Evolutionary conservation across 2,888 invertebrate species (phyloP).

Genomic region (Aphidius colemani): DNA sequence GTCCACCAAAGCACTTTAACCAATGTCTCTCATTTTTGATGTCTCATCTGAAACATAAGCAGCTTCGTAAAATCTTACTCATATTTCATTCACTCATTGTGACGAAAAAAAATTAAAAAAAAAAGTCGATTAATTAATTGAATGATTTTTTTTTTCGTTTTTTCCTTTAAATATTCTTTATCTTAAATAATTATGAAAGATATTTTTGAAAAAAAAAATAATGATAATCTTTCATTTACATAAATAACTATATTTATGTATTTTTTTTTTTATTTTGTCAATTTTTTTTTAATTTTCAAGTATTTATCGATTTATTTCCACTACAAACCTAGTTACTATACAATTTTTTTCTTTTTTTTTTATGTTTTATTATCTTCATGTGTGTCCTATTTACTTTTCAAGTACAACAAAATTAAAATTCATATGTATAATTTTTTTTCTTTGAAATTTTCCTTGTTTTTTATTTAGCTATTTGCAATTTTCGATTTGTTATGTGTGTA

Average conservation of each 20-base stretch:
- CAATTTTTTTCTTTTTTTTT: constrained; percentile 41
- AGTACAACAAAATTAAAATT: constrained; percentile 45
- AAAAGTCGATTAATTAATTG: constrained; percentile 13
- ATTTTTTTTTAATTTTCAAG: constrained; percentile 32
- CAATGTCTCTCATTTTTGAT: constrained; percentile 45
- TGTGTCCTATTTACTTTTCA: constrained; percentile 26
- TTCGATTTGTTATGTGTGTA: constrained; percentile 21
- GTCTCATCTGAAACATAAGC: constrained; percentile 61
- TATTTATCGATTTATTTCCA: constrained; percentile 51
- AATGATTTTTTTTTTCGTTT: constrained; percentile 4
- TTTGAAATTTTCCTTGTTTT: constrained; percentile 8
- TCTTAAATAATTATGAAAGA: no score
- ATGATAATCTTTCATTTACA: constrained; percentile 23
- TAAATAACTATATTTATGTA: constrained; percentile 23
- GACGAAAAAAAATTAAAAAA: constrained; percentile 2
- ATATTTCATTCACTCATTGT: constrained; percentile 20
- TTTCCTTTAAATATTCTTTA: no score
- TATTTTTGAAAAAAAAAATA: no score
- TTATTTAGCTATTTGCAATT: constrained; percentile 35
- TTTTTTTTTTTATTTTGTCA: constrained; percentile 30
- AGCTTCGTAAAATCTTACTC: constrained; percentile 57
- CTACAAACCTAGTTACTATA: constrained; percentile 54
- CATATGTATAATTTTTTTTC: constrained; percentile 10
- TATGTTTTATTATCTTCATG: constrained; percentile 31
- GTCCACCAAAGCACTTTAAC: constrained; percentile 53